A percentile compares a stretch with the other conserved stretches of the same genome.
phyloP scores from a whole-genome alignment of 2,797 vertebrate genomes.

The Mormyrus proboscirostris region DNA sequence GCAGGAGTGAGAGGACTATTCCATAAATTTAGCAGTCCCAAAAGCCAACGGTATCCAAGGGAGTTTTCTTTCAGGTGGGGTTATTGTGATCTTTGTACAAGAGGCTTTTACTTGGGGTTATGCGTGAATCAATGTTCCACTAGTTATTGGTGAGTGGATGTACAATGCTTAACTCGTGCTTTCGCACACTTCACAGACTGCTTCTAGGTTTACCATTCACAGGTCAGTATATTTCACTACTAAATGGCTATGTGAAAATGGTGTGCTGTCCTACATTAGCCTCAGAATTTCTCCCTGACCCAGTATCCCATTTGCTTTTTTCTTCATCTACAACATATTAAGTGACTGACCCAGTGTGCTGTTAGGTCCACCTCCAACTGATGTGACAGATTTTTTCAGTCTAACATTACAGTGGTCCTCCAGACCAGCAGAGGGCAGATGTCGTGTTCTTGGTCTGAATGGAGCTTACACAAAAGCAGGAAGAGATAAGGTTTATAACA shows the following conservation, averaged over 20 bases:
- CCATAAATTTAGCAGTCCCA: constrained; percentile 7
- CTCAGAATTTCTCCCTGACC: not conserved
- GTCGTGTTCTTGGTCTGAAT: not conserved
- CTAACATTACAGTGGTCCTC: not conserved
- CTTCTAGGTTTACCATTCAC: not conserved
- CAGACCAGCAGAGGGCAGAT: not conserved
- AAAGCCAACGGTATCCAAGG: not conserved
- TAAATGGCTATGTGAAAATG: not conserved
- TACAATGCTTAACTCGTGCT: not conserved
- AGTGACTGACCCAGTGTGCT: not conserved
- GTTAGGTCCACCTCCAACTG: not conserved
- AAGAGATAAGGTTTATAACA: not conserved
- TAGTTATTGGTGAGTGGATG: not conserved
- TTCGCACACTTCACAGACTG: not conserved
- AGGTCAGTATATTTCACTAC: not conserved
- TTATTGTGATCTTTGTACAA: not conserved
- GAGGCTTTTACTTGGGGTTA: not conserved
- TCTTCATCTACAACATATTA: not conserved
- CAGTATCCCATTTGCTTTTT: not conserved
- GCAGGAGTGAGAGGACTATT: not conserved
- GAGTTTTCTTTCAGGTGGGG: not conserved
- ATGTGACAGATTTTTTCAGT: constrained; percentile 9
- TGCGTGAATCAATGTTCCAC: not conserved
- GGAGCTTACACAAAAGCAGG: not conserved
- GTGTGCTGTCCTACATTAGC: not conserved